A percentile compares a stretch with the other conserved stretches of the same genome.
phyloP scores from a whole-genome alignment of 2,797 vertebrate genomes.

The Kryptolebias ocellatus region DNA sequence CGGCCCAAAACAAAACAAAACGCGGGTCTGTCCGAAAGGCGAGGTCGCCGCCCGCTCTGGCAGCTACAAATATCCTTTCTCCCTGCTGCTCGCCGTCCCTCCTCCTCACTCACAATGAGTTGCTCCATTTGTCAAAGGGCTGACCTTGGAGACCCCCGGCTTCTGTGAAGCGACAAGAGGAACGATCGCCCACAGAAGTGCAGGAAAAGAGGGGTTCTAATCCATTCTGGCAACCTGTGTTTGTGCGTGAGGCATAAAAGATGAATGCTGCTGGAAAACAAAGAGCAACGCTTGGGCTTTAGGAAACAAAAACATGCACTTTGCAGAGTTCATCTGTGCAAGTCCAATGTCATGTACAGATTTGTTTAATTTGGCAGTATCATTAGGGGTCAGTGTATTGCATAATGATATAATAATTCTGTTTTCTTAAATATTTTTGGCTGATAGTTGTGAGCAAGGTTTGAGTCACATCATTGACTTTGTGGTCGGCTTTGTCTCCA shows the following conservation, averaged over 20 bases:
- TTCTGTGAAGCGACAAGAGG: constrained; percentile 48
- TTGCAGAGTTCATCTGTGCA: neutral
- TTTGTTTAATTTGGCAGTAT: constrained; percentile 1
- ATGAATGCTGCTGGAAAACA: constrained; percentile 35
- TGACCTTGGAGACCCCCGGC: constrained; percentile 59
- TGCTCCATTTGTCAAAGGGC: constrained; percentile 70
- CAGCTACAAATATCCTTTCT: constrained; percentile 68
- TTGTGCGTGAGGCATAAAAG: constrained; percentile 27
- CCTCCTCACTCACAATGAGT: constrained; percentile 55
- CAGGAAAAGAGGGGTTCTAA: constrained; percentile 42
- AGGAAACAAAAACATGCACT: constrained; percentile 10
- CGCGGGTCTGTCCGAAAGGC: constrained; percentile 48
- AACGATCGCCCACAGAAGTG: constrained; percentile 39
- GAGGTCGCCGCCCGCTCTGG: constrained; percentile 59
- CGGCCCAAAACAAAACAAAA: constrained; percentile 31
- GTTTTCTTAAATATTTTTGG: neutral
- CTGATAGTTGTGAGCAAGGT: neutral
- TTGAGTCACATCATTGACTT: too few species aligned
- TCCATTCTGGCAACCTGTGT: constrained; percentile 35
- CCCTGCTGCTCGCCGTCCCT: constrained; percentile 41
- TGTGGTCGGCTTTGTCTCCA: too few species aligned
- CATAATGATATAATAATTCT: too few species aligned
- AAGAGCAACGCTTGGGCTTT: constrained; percentile 3
- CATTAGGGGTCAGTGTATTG: neutral
- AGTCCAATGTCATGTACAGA: neutral